A percentile compares a stretch with the other conserved stretches of the same genome.
phyloP scores from a whole-genome alignment of 2,797 vertebrate genomes.

The Cyprinella venusta region DNA sequence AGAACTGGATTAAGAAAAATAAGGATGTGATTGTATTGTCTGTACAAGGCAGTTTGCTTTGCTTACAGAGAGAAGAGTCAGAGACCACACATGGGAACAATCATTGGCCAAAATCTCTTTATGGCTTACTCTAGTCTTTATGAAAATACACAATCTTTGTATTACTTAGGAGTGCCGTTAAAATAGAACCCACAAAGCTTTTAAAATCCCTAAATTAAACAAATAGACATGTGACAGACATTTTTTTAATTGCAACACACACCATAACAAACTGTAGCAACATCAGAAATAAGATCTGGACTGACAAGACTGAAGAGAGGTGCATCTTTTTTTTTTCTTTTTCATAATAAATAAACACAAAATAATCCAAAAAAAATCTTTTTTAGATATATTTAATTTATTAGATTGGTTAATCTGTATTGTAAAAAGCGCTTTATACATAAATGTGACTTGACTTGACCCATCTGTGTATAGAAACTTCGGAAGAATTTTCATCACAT shows the following conservation, averaged over 20 bases:
- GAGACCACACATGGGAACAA: conserved; percentile 42
- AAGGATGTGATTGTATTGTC: conserved; percentile 36
- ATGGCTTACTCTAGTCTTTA: not conserved
- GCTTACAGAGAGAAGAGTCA: conserved; percentile 1
- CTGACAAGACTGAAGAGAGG: not conserved
- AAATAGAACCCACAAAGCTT: conserved; percentile 10
- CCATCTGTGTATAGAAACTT: not conserved
- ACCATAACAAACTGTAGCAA: not conserved
- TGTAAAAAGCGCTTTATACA: no score
- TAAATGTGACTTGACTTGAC: no score
- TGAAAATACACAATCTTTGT: conserved; percentile 14
- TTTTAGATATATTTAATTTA: not conserved
- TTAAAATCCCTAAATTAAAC: conserved; percentile 4
- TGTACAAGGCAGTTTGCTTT: not conserved
- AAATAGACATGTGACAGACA: not conserved
- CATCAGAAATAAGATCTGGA: not conserved
- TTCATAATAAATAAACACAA: not conserved
- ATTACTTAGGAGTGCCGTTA: conserved; percentile 13
- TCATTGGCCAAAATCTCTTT: conserved; percentile 8
- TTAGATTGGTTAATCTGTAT: no score
- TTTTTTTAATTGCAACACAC: not conserved
- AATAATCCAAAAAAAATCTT: not conserved
- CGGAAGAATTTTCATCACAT: not conserved
- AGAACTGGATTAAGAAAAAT: conserved; percentile 32
- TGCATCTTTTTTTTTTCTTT: not conserved